These are phyloP conservation scores for Tinea pellionella DNA, from an alignment of 2,888 invertebrate genomes.

Conservation along the genomic window DNA sequence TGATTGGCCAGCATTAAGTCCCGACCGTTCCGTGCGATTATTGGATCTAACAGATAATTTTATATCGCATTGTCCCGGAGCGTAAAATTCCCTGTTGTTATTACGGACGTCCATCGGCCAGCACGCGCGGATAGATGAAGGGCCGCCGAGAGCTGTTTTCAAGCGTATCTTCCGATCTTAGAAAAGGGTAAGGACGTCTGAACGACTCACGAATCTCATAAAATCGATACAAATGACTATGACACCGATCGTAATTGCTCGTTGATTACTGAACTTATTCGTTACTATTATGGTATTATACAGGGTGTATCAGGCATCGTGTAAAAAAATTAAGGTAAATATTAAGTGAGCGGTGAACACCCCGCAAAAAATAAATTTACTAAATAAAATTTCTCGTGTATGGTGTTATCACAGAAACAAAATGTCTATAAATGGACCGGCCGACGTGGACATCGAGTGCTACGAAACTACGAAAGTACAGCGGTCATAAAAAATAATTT, in stretches of 20 bases:
- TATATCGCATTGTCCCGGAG: conserved; percentile 69
- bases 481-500: too few species aligned
- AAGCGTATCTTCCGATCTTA: conserved; percentile 16
- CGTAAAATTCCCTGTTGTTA: conserved; percentile 68
- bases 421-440: too few species aligned
- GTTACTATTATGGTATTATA: not conserved
- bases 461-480: too few species aligned
- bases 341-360: too few species aligned
- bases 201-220: conserved; percentile 15
- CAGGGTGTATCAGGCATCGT: too few species aligned
- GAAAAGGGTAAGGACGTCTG: conserved; percentile 14
- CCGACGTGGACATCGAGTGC: too few species aligned
- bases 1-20: conserved; percentile 69
- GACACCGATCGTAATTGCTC: conserved; percentile 16
- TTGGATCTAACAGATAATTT: conserved; percentile 71
- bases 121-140: conserved; percentile 26
- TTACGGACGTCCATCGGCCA: conserved; percentile 36
- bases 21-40: conserved; percentile 66
- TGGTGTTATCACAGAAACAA: too few species aligned
- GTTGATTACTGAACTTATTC: not conserved
- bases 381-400: too few species aligned
- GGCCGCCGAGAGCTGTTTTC: conserved; percentile 16
- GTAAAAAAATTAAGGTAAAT: too few species aligned
- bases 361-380: too few species aligned
- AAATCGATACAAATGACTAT: conserved; percentile 16